A percentile compares a stretch with the other conserved stretches of the same genome.
Conservation (phyloP, 2,113 vertebrate species). For the Forbesichthys papilliferus region DNA sequence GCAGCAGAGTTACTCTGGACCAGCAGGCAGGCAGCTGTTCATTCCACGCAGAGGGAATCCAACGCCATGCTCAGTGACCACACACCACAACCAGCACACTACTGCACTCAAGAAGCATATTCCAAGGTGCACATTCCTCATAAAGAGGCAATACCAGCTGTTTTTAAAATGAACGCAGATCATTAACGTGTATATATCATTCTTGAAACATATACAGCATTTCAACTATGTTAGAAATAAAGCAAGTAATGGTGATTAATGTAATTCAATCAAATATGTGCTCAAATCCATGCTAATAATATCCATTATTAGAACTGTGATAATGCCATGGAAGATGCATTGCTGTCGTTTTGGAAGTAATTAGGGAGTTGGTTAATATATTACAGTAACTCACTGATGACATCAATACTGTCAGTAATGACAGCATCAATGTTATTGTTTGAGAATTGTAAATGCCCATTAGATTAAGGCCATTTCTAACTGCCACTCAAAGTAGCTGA, state of each 20-base stretch:
- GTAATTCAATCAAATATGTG: neutral
- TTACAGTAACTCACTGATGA: too few species aligned
- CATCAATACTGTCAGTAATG: too few species aligned
- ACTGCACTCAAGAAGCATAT: constrained; percentile 14
- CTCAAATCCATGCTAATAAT: neutral
- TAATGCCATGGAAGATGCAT: too few species aligned
- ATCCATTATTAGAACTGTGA: too few species aligned
- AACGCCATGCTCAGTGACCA: constrained; percentile 57
- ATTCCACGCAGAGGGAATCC: constrained; percentile 44
- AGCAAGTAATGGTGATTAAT: neutral
- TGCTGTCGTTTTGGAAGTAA: neutral
- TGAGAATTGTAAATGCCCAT: too few species aligned
- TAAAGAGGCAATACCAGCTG: constrained; percentile 7
- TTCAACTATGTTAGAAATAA: neutral
- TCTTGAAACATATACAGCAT: constrained; percentile 9
- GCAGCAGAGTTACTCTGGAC: constrained; percentile 60
- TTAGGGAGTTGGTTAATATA: too few species aligned
- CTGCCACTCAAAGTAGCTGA: neutral
- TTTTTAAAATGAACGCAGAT: constrained; percentile 16
- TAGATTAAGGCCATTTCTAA: neutral
- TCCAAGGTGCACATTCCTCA: constrained; percentile 10
- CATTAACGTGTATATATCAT: constrained; percentile 19
- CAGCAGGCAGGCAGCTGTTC: constrained; percentile 54
- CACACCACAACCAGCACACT: constrained; percentile 31
- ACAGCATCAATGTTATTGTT: too few species aligned